phyloP scores from a whole-genome alignment of 1,140 invertebrate genomes.

The Drosophila grimshawi region DNA sequence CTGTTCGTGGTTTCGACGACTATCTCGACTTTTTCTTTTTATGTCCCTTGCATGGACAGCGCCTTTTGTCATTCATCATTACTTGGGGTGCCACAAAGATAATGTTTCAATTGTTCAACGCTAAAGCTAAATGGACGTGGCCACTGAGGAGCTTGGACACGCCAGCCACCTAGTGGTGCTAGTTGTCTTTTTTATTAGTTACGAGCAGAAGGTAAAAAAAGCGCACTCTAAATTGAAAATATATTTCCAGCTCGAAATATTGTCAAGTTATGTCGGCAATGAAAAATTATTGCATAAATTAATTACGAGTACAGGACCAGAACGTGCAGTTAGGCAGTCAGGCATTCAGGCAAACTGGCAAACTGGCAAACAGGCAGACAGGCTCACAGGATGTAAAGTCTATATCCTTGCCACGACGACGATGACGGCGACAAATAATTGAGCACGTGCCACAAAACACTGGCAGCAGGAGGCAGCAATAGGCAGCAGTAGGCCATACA shows the following conservation, averaged over 20 bases:
- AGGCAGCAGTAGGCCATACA: conserved; percentile 9
- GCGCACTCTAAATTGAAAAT: conserved; percentile 66
- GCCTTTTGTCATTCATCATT: conserved; percentile 72
- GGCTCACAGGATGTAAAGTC: not conserved
- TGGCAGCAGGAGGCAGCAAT: conserved; percentile 6
- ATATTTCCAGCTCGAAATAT: conserved; percentile 53
- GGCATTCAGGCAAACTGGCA: conserved; percentile 8
- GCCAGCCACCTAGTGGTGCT: not conserved
- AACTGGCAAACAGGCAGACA: conserved; percentile 22
- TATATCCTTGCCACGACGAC: conserved; percentile 37
- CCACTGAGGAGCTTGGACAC: not conserved
- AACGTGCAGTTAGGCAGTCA: conserved; percentile 35
- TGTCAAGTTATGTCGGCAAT: conserved; percentile 76
- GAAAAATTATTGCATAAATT: conserved; percentile 83
- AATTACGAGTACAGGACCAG: conserved; percentile 57
- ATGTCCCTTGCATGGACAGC: conserved; percentile 46
- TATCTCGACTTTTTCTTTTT: conserved; percentile 35
- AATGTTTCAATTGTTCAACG: conserved; percentile 72
- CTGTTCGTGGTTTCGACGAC: conserved; percentile 16
- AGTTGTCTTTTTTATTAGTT: conserved; percentile 27
- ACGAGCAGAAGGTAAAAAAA: not conserved
- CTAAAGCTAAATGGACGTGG: not conserved
- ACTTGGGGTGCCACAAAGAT: conserved; percentile 30
- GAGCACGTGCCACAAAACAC: conserved; percentile 55
- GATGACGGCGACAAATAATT: conserved; percentile 55